Percentiles rank a stretch among this genome's conserved stretches.
Conservation (phyloP, 2,888 invertebrate genomes). For the Charanyca ferruginea region DNA sequence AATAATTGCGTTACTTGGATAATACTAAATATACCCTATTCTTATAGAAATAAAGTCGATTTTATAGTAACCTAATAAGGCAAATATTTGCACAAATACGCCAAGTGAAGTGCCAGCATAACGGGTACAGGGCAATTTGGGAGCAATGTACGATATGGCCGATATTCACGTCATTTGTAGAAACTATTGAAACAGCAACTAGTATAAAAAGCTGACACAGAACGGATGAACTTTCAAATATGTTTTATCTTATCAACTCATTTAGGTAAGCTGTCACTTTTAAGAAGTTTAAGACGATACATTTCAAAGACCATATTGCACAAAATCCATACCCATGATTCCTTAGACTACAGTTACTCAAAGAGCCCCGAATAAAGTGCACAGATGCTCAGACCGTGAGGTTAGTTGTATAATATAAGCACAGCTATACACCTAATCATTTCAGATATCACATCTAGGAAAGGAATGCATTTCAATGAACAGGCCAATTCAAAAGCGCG, state of each 20-base stretch:
- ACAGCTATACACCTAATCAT: slow-evolving; percentile 23
- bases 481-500: slow-evolving; percentile 2
- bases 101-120: too few species aligned
- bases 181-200: background rate
- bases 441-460: slow-evolving; percentile 11
- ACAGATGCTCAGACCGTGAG: slow-evolving; percentile 31
- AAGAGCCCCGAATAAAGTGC: slow-evolving; percentile 38
- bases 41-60: too few species aligned
- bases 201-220: background rate
- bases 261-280: too few species aligned
- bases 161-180: background rate
- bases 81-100: too few species aligned
- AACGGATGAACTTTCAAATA: background rate
- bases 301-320: slow-evolving; percentile 15
- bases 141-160: background rate
- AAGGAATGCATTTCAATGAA: background rate
- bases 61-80: too few species aligned
- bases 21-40: too few species aligned
- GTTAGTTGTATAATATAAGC: slow-evolving; percentile 51
- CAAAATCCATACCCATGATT: slow-evolving; percentile 3
- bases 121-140: slow-evolving; percentile 26
- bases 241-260: background rate
- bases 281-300: too few species aligned
- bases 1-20: too few species aligned
- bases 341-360: background rate